Percentiles rank a stretch among this genome's conserved stretches.
Evolutionary conservation across 2,888 invertebrate species (phyloP).

Genomic region (Masnerella sp.): DNA sequence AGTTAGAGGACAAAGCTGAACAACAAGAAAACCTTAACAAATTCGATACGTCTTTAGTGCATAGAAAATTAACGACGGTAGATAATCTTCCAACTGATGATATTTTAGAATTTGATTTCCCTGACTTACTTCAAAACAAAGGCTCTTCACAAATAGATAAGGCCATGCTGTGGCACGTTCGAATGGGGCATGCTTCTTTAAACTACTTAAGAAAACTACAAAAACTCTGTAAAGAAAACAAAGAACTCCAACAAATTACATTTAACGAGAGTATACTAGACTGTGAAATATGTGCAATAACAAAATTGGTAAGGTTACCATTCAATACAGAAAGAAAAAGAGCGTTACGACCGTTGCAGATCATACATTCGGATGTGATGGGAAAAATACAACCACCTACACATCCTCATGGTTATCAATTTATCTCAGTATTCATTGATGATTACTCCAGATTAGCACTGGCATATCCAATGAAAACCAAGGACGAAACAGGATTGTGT

Average conservation of each 20-base stretch:
- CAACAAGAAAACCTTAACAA: neutral
- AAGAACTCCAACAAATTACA: neutral
- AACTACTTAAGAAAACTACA: slow-evolving; percentile 7
- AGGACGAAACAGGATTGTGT: slow-evolving; percentile 5
- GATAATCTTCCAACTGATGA: slow-evolving; percentile 5
- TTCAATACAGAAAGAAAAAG: slow-evolving; percentile 43
- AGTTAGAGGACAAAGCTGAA: neutral
- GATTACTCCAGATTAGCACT: slow-evolving; percentile 63
- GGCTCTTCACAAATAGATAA: neutral
- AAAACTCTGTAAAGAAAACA: slow-evolving; percentile 5
- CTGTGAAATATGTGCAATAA: slow-evolving; percentile 60
- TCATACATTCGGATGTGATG: slow-evolving; percentile 49
- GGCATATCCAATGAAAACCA: slow-evolving; percentile 57
- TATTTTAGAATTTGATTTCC: neutral
- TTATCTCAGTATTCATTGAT: slow-evolving; percentile 28
- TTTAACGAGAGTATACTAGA: slow-evolving; percentile 45
- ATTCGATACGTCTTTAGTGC: slow-evolving; percentile 3
- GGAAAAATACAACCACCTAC: slow-evolving; percentile 49
- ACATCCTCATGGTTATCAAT: slow-evolving; percentile 52
- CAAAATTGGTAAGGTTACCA: slow-evolving; percentile 62
- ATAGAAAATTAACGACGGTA: slow-evolving; percentile 8
- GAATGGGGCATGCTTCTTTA: slow-evolving; percentile 12
- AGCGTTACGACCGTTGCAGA: slow-evolving; percentile 57
- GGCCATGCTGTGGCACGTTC: slow-evolving; percentile 8
- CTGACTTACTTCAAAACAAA: neutral